Evolutionary conservation across 2,888 invertebrate species (phyloP).

Genomic region (Eupithecia abbreviata): DNA sequence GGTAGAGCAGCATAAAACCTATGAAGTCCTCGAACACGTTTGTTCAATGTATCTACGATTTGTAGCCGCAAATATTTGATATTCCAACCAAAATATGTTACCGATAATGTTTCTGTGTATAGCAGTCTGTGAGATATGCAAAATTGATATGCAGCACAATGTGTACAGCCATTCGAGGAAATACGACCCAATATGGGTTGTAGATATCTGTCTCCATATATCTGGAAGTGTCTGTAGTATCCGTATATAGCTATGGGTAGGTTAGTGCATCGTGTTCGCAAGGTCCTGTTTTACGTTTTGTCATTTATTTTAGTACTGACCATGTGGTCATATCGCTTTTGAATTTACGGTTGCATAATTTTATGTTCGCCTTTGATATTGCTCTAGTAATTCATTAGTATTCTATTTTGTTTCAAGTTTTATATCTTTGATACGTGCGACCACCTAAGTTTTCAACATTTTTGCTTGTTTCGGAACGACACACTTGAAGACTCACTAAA

Average conservation of each 20-base stretch:
- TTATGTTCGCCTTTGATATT: constrained; percentile 10
- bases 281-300: constrained; percentile 32
- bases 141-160: constrained; percentile 48
- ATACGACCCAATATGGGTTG: constrained; percentile 49
- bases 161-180: constrained; percentile 47
- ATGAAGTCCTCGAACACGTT: constrained; percentile 24
- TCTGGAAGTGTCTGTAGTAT: constrained; percentile 41
- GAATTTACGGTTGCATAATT: constrained; percentile 16
- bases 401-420: constrained; percentile 4
- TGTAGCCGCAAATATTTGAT: constrained; percentile 41
- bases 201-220: constrained; percentile 49
- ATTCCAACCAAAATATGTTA: constrained; percentile 46
- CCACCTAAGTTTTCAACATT: constrained; percentile 12
- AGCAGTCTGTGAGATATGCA: constrained; percentile 48
- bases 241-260: constrained; percentile 41
- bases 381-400: constrained; percentile 10
- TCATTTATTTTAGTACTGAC: constrained; percentile 25
- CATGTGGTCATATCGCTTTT: constrained; percentile 29
- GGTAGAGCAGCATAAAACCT: constrained; percentile 10
- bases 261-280: constrained; percentile 37
- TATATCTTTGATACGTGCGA: constrained; percentile 8
- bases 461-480: neutral
- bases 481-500: constrained; percentile 5
- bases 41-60: constrained; percentile 37
- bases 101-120: constrained; percentile 47